Base-by-base conservation (phyloP, 2,888 invertebrate species). In the Drosophila acutilabella region DNA sequence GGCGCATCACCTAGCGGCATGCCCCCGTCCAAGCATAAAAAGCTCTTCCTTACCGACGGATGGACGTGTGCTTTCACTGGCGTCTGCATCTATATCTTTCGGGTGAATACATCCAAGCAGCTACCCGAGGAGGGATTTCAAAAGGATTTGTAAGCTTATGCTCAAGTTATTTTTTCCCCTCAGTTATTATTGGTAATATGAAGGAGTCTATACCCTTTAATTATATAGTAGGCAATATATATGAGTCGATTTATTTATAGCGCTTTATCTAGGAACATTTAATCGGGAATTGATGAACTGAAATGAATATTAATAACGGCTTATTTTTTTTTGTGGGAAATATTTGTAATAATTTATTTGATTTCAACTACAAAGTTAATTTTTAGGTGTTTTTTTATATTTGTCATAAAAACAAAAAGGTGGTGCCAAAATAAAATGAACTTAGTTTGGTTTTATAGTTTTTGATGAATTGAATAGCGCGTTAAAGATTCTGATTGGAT, bases 101-200 rank as follows among this genome's bases (percentile, higher is more conserved):
- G 97, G 77, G 95, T 97, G 50, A 97, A 95, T 90, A 96, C 95
- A 42, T 94, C 95, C 73, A 97, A 97, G 88, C 97, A 97, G 90
- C 92, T 98, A 77, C 97, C 97, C 0, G 97, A 97, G 91, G 97
- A 98, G 93, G 97, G 97, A n/a, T 97, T 97, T 88, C 97, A 97
- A 91, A 97, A 97, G 93, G 97, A 95, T 91, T 91, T 95, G 94
- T 95, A 84, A 94, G 94, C 91, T 74, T 30, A 20, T 0, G 16
- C 8, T 53, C 36, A 58, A 42, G 18, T 62, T 45, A 13, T 53
- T 57, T 36, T 66, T 50, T 8, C n/a, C 36, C 11, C 13, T 69
- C 23, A 23, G 23, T 51, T 36, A 11, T 5, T 36, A 36, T 36
- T 36, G 36, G 36, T 36, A 4, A 13, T 36, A 36, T 36, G 13